Evolutionary conservation across 2,888 invertebrate genomes (phyloP), one percentile per base, ranked within the genome.

Genomic region (Parnassius mnemosyne): DNA sequence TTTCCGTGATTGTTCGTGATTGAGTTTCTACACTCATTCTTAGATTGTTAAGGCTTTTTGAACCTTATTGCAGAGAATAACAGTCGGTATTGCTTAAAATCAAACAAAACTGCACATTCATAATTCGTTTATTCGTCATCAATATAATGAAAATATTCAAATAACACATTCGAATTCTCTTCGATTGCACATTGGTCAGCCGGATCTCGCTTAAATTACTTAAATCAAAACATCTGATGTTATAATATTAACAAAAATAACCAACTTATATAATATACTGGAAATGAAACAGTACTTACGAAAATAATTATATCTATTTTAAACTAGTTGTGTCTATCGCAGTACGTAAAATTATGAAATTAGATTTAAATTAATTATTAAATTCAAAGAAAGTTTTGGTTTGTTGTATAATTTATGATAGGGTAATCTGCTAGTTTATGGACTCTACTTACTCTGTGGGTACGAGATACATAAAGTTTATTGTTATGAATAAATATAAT

Each of bases 111-210:
- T 77, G 79, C 81, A 87, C 87, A 88, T 87, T 84, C 81, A 87
- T 85, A 87, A 84, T 85, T 85, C 84, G 83, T 88, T 83, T 87
- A 87, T 79, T 86, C 78, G 76, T 81, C 78, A 76, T 80, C 75
- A 76, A 78, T 72, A 71, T 75, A 74, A 75, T 74, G 34, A 72
- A 73, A 75, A 74, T 71, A 70, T 76, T 68, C 63, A 69, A 74
- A 12, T 25, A 80, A 82, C 78, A 80, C 78, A 79, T 78, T 82
- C 34, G 78, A 80, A 76, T 74, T 77, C 73, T 76, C 76, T 77
- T 74, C 65, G 68, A 78, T 76, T 78, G 76, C 75, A 78, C 76
- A 69, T 66, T 71, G 75, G 68, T 75, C 73, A 74, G 9, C 76
- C 75, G 77, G 69, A 68, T 68, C 68, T 65, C 63, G 65, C 53